Evolutionary conservation across 2,888 invertebrate genomes (phyloP), one percentile per base, ranked within the genome.

Genomic region (Gastracanthus pulcherrimus): DNA sequence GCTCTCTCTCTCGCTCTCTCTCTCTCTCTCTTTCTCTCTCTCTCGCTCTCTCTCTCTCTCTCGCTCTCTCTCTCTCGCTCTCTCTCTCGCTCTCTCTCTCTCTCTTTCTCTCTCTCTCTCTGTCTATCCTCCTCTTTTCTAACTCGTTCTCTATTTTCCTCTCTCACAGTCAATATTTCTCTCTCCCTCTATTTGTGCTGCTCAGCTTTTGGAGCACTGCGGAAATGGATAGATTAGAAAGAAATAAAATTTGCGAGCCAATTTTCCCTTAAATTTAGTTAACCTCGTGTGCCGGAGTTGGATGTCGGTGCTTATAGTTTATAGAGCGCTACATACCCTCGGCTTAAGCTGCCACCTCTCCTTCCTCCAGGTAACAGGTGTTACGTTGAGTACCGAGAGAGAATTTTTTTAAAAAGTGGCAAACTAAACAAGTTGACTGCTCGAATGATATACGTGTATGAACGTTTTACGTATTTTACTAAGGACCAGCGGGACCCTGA

Each of bases 331-430:
- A 6, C 11, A 48, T 1, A 19, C 19, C n/a, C n/a, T n/a, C 51
- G 19, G 19, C 51, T 23, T 23, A 51, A 19, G 51, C 19, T 7
- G 31, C 75, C n/a, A n/a, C n/a, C n/a, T n/a, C n/a, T n/a, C n/a
- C n/a, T n/a, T n/a, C n/a, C n/a, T 48, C 48, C 41, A 76, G 78
- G 84, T 85, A 83, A 86, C 85, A 86, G 84, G 84, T 84, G 84
- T 81, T 83, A 80, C 70, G 58, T 41, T 64, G 16, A 31, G 51
- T 48, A 41, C 64, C 19, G 67, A 45, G 34, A 26, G 45, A 23
- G 19, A 31, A 60, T 9, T 31, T 11, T 41, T 51, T 19, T 23
- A 51, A 23, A 74, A 45, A 31, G 16, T 26, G 23, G 41, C 1
- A 34, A 55, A 26, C 16, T 26, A 48, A 70, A 66, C 11, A 66